Evolutionary conservation across 1,140 invertebrate species (phyloP).

Genomic region (Amyelois transitella): DNA sequence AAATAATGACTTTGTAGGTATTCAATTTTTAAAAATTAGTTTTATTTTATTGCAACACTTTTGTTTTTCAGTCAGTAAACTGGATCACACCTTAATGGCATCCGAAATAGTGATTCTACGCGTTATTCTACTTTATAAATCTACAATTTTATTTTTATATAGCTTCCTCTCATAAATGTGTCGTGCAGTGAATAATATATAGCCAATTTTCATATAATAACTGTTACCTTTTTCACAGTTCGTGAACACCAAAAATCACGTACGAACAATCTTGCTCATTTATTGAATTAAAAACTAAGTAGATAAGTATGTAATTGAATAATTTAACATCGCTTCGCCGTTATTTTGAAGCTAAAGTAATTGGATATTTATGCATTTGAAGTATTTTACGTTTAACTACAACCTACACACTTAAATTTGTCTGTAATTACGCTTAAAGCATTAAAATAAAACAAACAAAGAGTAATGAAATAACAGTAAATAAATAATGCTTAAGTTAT

Average conservation of each 20-base stretch:
- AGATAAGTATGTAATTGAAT: neutral
- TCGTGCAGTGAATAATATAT: neutral
- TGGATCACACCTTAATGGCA: neutral
- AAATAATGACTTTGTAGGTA: slow-evolving; percentile 3
- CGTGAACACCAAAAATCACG: neutral
- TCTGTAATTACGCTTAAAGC: neutral
- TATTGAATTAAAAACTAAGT: neutral
- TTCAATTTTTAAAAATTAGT: neutral
- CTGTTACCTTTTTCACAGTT: slow-evolving; percentile 2
- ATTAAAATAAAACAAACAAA: neutral
- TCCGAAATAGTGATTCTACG: neutral
- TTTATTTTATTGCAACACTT: neutral
- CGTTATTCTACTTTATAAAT: slow-evolving; percentile 1
- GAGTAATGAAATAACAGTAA: neutral
- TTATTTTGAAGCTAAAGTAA: neutral
- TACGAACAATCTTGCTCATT: neutral
- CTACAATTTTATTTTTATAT: neutral
- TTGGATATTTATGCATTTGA: neutral
- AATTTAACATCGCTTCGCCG: neutral
- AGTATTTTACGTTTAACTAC: neutral
- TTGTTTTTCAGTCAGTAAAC: neutral
- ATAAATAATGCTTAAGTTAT: neutral
- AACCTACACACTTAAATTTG: neutral
- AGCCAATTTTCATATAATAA: slow-evolving; percentile 3
- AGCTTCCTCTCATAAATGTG: slow-evolving; percentile 3